A percentile compares a stretch with the other conserved stretches of the same genome.
Conservation (phyloP, 2,113 vertebrate species). For the Hemichromis elongatus region DNA sequence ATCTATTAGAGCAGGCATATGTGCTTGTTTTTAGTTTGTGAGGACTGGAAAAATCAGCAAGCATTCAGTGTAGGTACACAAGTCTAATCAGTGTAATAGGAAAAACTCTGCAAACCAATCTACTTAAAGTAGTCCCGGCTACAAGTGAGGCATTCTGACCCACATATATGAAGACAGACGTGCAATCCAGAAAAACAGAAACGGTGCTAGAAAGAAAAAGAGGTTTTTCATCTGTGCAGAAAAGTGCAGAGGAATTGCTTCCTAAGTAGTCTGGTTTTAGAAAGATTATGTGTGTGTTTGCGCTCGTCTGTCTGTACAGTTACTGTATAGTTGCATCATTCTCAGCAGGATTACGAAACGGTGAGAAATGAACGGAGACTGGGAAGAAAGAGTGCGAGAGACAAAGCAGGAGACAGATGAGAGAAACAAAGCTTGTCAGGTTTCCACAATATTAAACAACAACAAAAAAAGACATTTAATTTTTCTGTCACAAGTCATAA, state of each 20-base stretch:
- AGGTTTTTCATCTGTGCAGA: neutral
- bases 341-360: constrained; percentile 50
- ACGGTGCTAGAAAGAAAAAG: neutral
- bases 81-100: neutral
- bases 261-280: neutral
- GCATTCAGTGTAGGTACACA: neutral
- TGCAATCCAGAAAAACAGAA: neutral
- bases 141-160: neutral
- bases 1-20: neutral
- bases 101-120: neutral
- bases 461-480: neutral
- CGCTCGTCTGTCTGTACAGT: constrained; percentile 3
- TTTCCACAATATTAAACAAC: neutral
- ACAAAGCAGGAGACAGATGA: neutral
- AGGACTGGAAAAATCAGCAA: neutral
- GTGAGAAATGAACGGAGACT: constrained; percentile 32
- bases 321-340: constrained; percentile 70
- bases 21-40: neutral
- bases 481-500: neutral
- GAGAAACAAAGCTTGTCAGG: neutral
- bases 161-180: neutral
- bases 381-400: neutral
- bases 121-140: constrained; percentile 26
- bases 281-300: neutral
- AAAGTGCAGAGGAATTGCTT: neutral